A percentile compares a stretch with the other conserved stretches of the same genome.
Evolutionary conservation across 2,797 vertebrate genomes (phyloP).

Genomic region (Cossypha dichroa): DNA sequence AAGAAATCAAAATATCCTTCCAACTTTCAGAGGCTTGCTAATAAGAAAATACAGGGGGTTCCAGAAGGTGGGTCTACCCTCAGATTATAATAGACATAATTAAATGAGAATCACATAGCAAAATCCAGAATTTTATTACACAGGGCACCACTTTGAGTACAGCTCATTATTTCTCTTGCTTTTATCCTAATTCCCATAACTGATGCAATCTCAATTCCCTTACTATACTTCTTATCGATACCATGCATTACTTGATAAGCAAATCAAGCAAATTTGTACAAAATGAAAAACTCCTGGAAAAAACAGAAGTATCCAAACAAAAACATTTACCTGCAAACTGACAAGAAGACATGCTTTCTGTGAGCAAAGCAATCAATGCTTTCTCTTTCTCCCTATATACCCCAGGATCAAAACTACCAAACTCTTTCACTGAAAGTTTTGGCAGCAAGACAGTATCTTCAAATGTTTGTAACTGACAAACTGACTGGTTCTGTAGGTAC

Average conservation of each 20-base stretch:
- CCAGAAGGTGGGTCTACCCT: not conserved
- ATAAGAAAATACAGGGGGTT: not conserved
- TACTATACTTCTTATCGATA: not conserved
- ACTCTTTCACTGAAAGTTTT: not conserved
- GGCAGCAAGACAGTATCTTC: not conserved
- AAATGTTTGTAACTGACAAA: not conserved
- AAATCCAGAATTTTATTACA: not conserved
- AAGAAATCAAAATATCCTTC: not conserved
- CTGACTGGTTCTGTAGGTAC: not conserved
- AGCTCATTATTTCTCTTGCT: not conserved
- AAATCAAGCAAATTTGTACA: not conserved
- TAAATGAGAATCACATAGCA: not conserved
- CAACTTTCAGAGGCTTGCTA: not conserved
- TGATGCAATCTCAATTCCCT: not conserved
- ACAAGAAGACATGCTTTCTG: not conserved
- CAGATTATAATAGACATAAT: not conserved
- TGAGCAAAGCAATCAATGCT: not conserved
- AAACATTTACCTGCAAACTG: not conserved
- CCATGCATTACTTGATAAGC: not conserved
- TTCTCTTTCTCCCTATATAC: not conserved
- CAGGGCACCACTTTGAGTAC: not conserved
- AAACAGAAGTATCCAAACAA: not conserved
- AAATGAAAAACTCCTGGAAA: not conserved
- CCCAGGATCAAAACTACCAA: not conserved
- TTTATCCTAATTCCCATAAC: not conserved